Conservation (phyloP, 30 jellyfish, hydroid and myxozoan genomes). For the Aurelia aurita region DNA sequence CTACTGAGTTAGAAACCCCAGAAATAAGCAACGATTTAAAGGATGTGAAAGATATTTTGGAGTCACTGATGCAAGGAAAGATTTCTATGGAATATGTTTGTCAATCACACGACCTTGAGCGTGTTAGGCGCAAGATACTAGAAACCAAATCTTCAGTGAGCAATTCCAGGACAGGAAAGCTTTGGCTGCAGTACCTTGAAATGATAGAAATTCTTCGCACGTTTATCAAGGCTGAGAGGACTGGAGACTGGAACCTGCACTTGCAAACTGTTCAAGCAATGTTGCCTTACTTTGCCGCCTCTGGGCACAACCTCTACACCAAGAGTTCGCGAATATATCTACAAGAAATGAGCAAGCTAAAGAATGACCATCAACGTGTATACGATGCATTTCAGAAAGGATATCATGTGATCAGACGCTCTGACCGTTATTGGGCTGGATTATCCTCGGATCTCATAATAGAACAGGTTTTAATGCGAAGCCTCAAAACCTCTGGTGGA, state of each 20-base stretch:
- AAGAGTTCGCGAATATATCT: slow-evolving; percentile 57
- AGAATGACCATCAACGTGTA: slow-evolving; percentile 30
- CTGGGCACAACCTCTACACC: slow-evolving; percentile 65
- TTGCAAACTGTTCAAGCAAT: slow-evolving; percentile 14
- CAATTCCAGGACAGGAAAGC: slow-evolving; percentile 52
- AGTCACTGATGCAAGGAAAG: slow-evolving; percentile 5
- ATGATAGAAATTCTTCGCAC: slow-evolving; percentile 47
- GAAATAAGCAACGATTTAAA: too few relatives aligned
- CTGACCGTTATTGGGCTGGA: slow-evolving; percentile 72
- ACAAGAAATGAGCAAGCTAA: slow-evolving; percentile 62
- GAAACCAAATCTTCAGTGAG: slow-evolving; percentile 16
- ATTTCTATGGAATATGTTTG: slow-evolving; percentile 1
- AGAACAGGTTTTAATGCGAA: slow-evolving; percentile 66
- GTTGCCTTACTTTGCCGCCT: slow-evolving; percentile 68
- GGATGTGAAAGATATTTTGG: too few relatives aligned
- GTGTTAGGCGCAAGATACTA: slow-evolving; percentile 22
- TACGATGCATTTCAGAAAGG: slow-evolving; percentile 62
- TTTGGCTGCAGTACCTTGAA: slow-evolving; percentile 67
- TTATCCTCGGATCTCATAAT: slow-evolving; percentile 63
- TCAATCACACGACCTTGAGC: slow-evolving; percentile 7
- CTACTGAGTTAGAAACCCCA: not conserved
- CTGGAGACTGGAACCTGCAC: slow-evolving; percentile 61
- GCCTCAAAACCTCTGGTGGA: slow-evolving; percentile 50
- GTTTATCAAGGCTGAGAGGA: slow-evolving; percentile 52
- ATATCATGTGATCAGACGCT: slow-evolving; percentile 51